Base-by-base conservation (phyloP, 2,888 invertebrate genomes). In the Deroplatys truncata region DNA sequence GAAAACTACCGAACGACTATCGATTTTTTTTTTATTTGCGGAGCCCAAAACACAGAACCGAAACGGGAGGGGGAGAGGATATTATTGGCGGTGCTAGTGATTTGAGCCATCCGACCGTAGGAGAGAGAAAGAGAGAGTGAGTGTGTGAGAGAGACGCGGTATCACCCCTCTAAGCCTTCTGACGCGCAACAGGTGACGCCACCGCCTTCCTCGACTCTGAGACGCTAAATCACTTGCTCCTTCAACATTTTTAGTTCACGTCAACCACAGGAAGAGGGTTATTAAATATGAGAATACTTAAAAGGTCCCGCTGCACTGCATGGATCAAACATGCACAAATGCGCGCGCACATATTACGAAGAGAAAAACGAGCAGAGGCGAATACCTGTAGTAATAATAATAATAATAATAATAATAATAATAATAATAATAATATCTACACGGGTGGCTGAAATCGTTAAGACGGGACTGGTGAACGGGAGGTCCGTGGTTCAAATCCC, bases 71-170 rank as follows among this genome's bases (percentile, higher is more conserved):
- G 83, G 88, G 43, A 28, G 88, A 84, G 88, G 88, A 88, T 83
- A 88, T 88, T 88, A 88, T 83, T 88, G 83, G 88, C 28, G 88
- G 84, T 88, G 29, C 83, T 82, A 88, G 88, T 88, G 88, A 84
- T 88, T 88, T 88, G 84, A 82, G 87, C 83, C 87, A 87, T 87
- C 87, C 82, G 87, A 87, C 72, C 83, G 85, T 31, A 31, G 85
- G 85, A 3, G 35, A 31, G 31, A 25, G 85, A 85, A 3, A n/a
- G 82, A 29, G 29, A 29, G 86, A 82, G 86, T 15, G 29, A 25
- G 56, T 56, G 43, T 20, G 85, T n/a, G 86, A 15, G 86, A 29
- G 29, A 25, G 29, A 31, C 25, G 72, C 31, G 29, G 25, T 1
- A 8, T 25, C 82, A 9, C 82, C 31, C 82, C 86, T 72, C 86